Percentiles rank a stretch among this genome's conserved stretches.
Conservation (phyloP, 2,888 invertebrate genomes). For the Noctua janthe region DNA sequence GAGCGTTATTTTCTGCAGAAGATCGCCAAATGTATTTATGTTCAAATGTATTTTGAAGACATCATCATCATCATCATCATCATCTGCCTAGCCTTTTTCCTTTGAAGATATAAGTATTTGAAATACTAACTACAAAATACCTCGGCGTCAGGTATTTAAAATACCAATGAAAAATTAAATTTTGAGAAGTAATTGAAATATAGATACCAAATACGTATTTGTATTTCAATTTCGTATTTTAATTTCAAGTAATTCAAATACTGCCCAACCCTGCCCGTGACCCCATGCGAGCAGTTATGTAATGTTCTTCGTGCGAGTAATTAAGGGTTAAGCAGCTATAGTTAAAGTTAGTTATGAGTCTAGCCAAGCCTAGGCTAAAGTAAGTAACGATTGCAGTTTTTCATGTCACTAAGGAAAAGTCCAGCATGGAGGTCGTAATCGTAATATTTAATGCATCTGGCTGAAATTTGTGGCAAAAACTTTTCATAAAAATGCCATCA, state of each 20-base stretch:
- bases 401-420: background rate
- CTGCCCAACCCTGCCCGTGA: no score
- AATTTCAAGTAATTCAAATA: constrained; percentile 52
- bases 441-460: constrained; percentile 4
- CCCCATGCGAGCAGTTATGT: no score
- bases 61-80: no score
- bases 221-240: constrained; percentile 74
- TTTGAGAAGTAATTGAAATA: constrained; percentile 11
- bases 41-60: no score
- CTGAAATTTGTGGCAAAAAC: constrained; percentile 9
- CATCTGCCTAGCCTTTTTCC: no score
- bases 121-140: no score
- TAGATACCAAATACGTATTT: constrained; percentile 40
- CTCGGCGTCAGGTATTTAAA: no score
- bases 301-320: no score
- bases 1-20: no score
- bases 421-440: background rate
- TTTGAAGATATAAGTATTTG: no score
- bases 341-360: background rate
- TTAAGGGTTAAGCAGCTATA: background rate
- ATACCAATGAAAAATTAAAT: no score
- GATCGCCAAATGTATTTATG: no score
- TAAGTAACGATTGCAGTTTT: background rate
- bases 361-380: background rate
- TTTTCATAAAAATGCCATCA: background rate